Conservation (phyloP, 1,140 invertebrate genomes). For the Zaprionus capensis region DNA sequence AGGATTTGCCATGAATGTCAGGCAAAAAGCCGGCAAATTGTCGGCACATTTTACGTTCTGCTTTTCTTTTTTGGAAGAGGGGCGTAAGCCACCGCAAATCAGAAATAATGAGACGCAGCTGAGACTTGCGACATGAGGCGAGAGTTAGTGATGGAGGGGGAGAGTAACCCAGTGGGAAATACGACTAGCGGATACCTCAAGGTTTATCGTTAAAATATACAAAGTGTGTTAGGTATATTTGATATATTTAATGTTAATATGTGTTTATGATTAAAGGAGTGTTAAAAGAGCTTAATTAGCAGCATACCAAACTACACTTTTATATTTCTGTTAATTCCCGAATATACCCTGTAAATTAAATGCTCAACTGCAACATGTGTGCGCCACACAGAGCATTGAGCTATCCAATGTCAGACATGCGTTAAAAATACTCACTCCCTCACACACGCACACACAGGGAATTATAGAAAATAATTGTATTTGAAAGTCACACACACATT, state of each 20-base stretch:
- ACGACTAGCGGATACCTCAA: not conserved
- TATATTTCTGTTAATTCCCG: not conserved
- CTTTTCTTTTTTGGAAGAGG: not conserved
- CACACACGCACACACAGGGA: not conserved
- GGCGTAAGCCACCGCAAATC: conserved; percentile 59
- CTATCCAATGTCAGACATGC: conserved; percentile 30
- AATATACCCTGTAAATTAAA: not conserved
- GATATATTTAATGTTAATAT: too few species aligned
- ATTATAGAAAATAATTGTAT: conserved; percentile 40
- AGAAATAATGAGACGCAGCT: conserved; percentile 76
- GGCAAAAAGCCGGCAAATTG: conserved; percentile 50
- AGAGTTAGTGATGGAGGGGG: conserved; percentile 8
- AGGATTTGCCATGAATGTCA: conserved; percentile 37
- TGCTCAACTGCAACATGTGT: not conserved
- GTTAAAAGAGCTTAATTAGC: not conserved
- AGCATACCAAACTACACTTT: not conserved
- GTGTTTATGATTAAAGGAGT: too few species aligned
- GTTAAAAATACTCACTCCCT: not conserved
- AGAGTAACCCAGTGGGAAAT: not conserved
- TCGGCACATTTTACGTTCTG: conserved; percentile 12
- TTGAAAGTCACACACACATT: conserved; percentile 35
- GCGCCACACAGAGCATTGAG: not conserved
- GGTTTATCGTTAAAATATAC: not conserved
- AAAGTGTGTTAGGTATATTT: too few species aligned
- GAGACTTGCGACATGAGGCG: conserved; percentile 41